Evolutionary conservation across 2,888 invertebrate species (phyloP), one percentile per base, ranked within the genome.

Genomic region (Hypselothyrea guttata): DNA sequence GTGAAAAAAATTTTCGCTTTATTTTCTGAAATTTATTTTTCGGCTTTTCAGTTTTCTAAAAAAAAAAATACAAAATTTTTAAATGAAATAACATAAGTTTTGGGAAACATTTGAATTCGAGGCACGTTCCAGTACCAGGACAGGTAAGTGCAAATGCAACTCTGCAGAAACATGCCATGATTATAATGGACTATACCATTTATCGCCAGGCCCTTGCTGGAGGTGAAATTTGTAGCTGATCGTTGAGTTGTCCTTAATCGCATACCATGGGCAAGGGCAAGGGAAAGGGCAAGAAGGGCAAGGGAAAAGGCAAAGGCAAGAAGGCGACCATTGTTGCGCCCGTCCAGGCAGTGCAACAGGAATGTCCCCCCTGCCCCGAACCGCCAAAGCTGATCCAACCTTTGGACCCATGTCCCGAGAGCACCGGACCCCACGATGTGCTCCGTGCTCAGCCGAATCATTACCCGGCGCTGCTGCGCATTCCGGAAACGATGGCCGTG

Each of bases 381-480:
- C 52, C 16, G 31, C 79, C 81, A 4, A 84, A 76, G 42, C 38
- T 44, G 18, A 61, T 79, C 15, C 69, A 84, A 18, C 84, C 79
- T 4, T 48, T 79, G 40, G 79, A 79, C 16, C 65, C 77, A 3
- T 79, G 79, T 33, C 79, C 79, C 0, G 82, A 84, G 44, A 52
- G 77, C 4, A 59, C 54, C 8, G 82, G 79, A 0, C 75, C 83
- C 2, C 83, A 77, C 2, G 83, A 76, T 33, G 76, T 82, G 16
- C 40, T 57, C 9, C 83, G 83, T 4, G 78, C 76, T 4, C 83
- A 79, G 60, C 78, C 87, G n/a, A 77, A 87, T 62, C 78, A 81
- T 18, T 89, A 89, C 67, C 89, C 89, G 16, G 87, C 88, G 2
- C 65, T 85, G 16, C 55, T 86, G 7, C 68, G 77, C 33, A 75